Evolutionary conservation across 2,113 vertebrate genomes (phyloP).

Genomic region (Limanda limanda): DNA sequence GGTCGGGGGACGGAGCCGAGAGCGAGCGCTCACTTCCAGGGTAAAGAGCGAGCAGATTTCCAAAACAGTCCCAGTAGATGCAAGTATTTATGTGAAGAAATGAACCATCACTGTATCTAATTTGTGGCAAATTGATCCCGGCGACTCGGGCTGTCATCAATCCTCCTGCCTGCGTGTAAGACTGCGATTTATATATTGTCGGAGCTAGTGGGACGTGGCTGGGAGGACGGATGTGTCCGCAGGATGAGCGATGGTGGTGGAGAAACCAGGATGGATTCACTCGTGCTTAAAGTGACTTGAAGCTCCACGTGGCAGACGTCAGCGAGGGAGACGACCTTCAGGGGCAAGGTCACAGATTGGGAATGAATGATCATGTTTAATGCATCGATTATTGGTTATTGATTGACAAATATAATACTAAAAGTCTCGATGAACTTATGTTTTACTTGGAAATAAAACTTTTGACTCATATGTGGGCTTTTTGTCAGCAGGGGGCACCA

Average conservation of each 20-base stretch:
- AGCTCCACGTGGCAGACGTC: too few species aligned
- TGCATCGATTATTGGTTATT: neutral
- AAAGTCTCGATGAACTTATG: neutral
- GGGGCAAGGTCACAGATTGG: neutral
- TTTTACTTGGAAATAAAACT: too few species aligned
- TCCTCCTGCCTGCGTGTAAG: conserved; percentile 59
- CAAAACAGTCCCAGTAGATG: conserved; percentile 59
- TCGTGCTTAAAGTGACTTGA: neutral
- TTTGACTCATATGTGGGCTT: neutral
- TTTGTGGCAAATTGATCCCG: conserved; percentile 76
- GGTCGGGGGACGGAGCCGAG: conserved; percentile 22
- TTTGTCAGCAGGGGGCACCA: neutral
- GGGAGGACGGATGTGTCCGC: conserved; percentile 60
- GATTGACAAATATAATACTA: too few species aligned
- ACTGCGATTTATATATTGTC: conserved; percentile 56
- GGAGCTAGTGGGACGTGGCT: conserved; percentile 34
- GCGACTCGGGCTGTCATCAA: conserved; percentile 65
- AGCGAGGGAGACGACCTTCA: neutral
- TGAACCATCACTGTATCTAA: conserved; percentile 79
- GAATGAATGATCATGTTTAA: neutral
- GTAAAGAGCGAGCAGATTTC: conserved; percentile 49
- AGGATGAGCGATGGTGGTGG: conserved; percentile 45
- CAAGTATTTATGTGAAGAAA: conserved; percentile 75
- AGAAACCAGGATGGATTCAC: conserved; percentile 36
- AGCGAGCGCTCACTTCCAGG: conserved; percentile 27